Evolutionary conservation across 2,888 invertebrate species (phyloP), one percentile per base, ranked within the genome.

Genomic region (Abrostola triplasia): DNA sequence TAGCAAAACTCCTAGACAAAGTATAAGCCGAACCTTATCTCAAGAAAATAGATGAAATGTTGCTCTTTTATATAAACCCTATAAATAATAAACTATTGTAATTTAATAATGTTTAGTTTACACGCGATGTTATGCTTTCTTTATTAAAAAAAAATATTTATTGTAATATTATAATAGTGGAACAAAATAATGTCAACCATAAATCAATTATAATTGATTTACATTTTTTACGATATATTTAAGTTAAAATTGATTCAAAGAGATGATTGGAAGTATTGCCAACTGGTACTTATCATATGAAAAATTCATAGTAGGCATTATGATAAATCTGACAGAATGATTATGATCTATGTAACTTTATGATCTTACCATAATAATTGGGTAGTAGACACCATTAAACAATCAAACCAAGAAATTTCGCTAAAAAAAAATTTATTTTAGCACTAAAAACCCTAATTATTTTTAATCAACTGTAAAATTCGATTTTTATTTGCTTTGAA

Each of bases 1-100:
- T 8, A 83, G 72, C 65, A 92, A 89, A 71, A 87, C 80, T 57
- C 81, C 84, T 49, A 90, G 88, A 73, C 90, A 88, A 71, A 90
- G 84, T 82, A 79, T 94, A 79, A 89, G 78, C 64, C 86, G 93
- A 78, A 89, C 93, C 59, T 56, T 90, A 75, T 94, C 94, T 9
- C 94, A 94, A 83, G 94, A 94, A 82, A 94, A 93, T 74, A 94
- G 94, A 86, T 94, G 90, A 94, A 89, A 78, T 62, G 54, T 37
- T 62, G 6, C 6, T 24, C 7, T 36, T 10, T 36, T 50, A 11
- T 36, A 36, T 1, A 2, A 24, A 47, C 44, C 5, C 13, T 24
- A 47, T 47, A 47, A 10, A 24, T 47, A 47, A 24, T 47, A 47
- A 24, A 47, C 24, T 13, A 47, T 11, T 41, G 8, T 47, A 47